phyloP scores from a whole-genome alignment of 2,113 vertebrate genomes.

The Prunella fulvescens region DNA sequence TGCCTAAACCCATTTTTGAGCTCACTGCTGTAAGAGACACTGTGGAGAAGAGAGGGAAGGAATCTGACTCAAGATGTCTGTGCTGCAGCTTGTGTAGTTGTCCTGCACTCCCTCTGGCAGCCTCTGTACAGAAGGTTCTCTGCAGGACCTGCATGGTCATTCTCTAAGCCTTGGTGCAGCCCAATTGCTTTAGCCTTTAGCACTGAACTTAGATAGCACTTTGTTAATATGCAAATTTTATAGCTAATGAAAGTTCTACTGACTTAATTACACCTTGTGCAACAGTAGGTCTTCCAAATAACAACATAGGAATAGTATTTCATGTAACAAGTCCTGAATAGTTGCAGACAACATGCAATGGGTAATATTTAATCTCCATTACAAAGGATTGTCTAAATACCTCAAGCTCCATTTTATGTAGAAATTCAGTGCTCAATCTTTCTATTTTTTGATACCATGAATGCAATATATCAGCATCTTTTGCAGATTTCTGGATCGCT shows the following conservation, averaged over 20 bases:
- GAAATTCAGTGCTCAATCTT: neutral
- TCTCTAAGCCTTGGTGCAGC: neutral
- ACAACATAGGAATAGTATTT: neutral
- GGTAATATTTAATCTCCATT: neutral
- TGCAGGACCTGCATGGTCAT: neutral
- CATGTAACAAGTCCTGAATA: neutral
- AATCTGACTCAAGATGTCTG: neutral
- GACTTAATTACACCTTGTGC: neutral
- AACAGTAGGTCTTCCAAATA: neutral
- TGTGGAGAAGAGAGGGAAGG: neutral
- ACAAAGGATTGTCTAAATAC: neutral
- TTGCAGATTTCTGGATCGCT: neutral
- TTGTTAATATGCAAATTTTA: neutral
- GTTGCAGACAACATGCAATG: neutral
- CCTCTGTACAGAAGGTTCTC: neutral
- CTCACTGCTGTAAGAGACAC: neutral
- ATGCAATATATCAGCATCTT: neutral
- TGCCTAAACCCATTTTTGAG: neutral
- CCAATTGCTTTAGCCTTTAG: neutral
- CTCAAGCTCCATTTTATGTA: neutral
- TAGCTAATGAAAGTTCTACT: neutral
- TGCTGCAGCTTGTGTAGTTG: neutral
- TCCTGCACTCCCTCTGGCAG: neutral
- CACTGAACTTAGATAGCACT: neutral
- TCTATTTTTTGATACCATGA: neutral